phyloP scores from a whole-genome alignment of 2,113 vertebrate genomes.

The Coryphaenoides rupestris region DNA sequence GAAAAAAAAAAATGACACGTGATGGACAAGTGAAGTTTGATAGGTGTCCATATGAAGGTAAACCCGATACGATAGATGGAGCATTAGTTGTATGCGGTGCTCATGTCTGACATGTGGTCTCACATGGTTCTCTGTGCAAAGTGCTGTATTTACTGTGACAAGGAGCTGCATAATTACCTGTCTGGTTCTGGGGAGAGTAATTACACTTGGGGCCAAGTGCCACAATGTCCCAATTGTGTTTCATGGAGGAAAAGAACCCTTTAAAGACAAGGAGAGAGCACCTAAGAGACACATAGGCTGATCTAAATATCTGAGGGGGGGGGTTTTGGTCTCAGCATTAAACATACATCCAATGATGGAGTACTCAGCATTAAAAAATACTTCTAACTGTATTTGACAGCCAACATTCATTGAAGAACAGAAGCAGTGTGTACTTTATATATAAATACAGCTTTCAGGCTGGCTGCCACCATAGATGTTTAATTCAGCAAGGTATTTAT shows the following conservation, averaged over 20 bases:
- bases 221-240: not conserved
- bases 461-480: too few relatives aligned
- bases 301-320: too few relatives aligned
- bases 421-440: conserved; percentile 2
- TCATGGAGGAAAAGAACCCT: not conserved
- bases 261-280: not conserved
- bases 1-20: too few relatives aligned
- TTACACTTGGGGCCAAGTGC: conserved; percentile 29
- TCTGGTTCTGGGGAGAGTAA: conserved; percentile 16
- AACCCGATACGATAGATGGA: not conserved
- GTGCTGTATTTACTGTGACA: conserved; percentile 9
- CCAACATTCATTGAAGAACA: too few relatives aligned
- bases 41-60: conserved; percentile 12
- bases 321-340: too few relatives aligned
- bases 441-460: not conserved
- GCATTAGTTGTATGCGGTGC: not conserved
- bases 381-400: too few relatives aligned
- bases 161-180: conserved; percentile 9
- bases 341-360: too few relatives aligned
- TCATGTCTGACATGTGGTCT: not conserved
- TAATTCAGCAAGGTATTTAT: not conserved
- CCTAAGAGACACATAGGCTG: not conserved
- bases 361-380: too few relatives aligned
- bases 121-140: not conserved
- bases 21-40: not conserved